Percentiles rank a stretch among this genome's conserved stretches.
These are phyloP conservation scores for Chloebia gouldiae DNA, from an alignment of 2,113 vertebrate genomes.

Conservation along the genomic window DNA sequence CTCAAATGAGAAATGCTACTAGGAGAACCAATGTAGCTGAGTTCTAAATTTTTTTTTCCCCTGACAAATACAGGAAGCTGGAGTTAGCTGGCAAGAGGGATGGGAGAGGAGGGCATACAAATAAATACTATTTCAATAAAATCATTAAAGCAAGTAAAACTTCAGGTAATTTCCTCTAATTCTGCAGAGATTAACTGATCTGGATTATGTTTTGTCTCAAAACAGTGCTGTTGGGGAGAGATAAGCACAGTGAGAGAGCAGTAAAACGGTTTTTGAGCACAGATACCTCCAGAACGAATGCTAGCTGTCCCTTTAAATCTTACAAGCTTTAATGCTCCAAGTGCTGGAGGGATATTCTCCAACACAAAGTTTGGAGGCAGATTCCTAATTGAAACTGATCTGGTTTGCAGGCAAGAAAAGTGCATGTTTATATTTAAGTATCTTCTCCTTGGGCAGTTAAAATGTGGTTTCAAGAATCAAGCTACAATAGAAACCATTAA, in stretches of 20 bases:
- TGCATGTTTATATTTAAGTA: conserved; percentile 6
- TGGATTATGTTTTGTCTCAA: conserved; percentile 49
- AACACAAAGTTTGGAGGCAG: not conserved
- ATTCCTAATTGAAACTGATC: conserved; percentile 34
- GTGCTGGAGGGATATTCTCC: not conserved
- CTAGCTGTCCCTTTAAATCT: conserved; percentile 5
- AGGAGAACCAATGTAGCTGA: not conserved
- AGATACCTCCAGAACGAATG: not conserved
- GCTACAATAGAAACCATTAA: conserved; percentile 29
- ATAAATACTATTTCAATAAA: not conserved
- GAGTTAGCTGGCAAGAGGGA: not conserved
- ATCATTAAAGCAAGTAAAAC: conserved; percentile 20
- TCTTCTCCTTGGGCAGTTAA: not conserved
- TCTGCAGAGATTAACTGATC: conserved; percentile 15
- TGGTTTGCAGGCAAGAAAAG: conserved; percentile 22
- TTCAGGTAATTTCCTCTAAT: conserved; percentile 57
- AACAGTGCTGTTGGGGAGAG: conserved; percentile 1
- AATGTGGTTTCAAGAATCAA: conserved; percentile 24
- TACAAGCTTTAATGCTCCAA: not conserved
- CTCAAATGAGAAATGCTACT: not conserved
- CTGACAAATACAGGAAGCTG: conserved; percentile 34
- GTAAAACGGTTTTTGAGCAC: not conserved
- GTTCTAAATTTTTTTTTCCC: not conserved
- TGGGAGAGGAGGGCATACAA: not conserved
- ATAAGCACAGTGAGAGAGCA: conserved; percentile 9